Evolutionary conservation across 2,888 invertebrate genomes (phyloP), one percentile per base, ranked within the genome.

Genomic region (Cerastis leucographa): DNA sequence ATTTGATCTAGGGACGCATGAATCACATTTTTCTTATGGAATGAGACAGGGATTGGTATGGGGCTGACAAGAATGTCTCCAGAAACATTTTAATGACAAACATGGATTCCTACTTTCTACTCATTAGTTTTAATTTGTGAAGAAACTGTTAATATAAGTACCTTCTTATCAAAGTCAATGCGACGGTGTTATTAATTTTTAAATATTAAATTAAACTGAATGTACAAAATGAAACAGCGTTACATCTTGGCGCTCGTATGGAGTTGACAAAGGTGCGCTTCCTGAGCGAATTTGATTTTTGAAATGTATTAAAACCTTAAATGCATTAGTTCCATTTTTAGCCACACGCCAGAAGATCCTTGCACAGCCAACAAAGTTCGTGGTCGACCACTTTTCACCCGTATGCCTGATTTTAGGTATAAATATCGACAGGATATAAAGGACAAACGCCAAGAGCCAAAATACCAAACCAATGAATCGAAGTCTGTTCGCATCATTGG

Each of bases 81-180:
- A 76, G 79, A 89, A 85, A 88, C 87, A 87, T 89, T 92, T 90
- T 89, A 89, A 92, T 89, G 91, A 88, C 71, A 70, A 78, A 79
- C 71, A 80, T 69, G 71, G 78, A 76, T 81, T 78, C 80, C 76
- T 80, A 80, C 85, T 80, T 83, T 85, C 78, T 85, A 73, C 54
- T 85, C 73, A 69, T 85, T 85, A 65, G 64, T 83, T 59, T 71
- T 65, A 69, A 85, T 68, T 56, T 65, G 44, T 62, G 51, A 14
- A 54, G 11, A 77, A 80, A 71, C 61, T 9, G 44, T 71, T 19
- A 64, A 64, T 64, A 42, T 42, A 42, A 25, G 64, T 42, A 44
- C 17, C 8, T 56, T 40, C 14, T 22, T 29, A 61, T 42, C n/a
- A 59, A n/a, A 29, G 9, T 49, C 22, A 46, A 40, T 74, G 29